Conservation (phyloP, 2,888 invertebrate genomes). For the Nephrotoma flavescens region DNA sequence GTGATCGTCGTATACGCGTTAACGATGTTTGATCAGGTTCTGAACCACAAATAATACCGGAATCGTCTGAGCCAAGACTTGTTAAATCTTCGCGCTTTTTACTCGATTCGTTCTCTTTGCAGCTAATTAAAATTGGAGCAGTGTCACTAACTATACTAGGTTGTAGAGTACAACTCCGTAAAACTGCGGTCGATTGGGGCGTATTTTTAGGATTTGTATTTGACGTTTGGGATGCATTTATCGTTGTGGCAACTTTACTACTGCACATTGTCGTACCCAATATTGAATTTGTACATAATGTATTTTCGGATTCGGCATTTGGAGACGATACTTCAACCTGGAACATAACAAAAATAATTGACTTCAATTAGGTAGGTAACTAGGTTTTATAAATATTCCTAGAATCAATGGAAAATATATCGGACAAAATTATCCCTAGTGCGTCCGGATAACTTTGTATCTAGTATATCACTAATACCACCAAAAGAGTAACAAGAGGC, state of each 20-base stretch:
- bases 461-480: too few species aligned
- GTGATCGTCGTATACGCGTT: conserved; percentile 40
- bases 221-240: conserved; percentile 11
- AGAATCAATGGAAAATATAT: too few species aligned
- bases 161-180: background rate
- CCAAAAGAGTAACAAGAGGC: too few species aligned
- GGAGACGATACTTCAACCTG: conserved; percentile 33
- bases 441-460: too few species aligned
- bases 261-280: conserved; percentile 32
- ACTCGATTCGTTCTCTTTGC: conserved; percentile 9
- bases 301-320: conserved; percentile 31
- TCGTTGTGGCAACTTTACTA: conserved; percentile 24
- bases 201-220: conserved; percentile 12
- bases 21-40: conserved; percentile 32
- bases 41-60: conserved; percentile 40
- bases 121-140: conserved; percentile 7
- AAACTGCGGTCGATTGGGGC: conserved; percentile 2
- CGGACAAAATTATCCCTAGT: too few species aligned
- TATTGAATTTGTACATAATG: conserved; percentile 31
- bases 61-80: conserved; percentile 43
- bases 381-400: too few species aligned
- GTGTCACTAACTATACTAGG: conserved; percentile 11
- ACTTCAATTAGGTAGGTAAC: background rate
- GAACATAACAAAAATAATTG: conserved; percentile 5
- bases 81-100: conserved; percentile 37